Base-by-base conservation (phyloP, 1,140 invertebrate species). In the Sminthurides bifidus region DNA sequence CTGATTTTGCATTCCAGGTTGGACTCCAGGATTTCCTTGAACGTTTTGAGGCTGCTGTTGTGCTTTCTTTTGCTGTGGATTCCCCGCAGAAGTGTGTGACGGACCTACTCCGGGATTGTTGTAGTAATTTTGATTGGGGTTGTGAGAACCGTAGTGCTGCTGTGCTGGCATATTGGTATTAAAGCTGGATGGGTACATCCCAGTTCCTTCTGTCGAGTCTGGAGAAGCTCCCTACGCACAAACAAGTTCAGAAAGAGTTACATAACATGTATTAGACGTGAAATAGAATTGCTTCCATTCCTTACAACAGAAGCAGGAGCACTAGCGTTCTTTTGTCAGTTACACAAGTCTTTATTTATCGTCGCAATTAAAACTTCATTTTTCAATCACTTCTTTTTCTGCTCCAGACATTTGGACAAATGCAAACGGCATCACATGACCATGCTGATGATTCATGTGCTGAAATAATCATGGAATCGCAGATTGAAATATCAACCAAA, bases 71-170 rank as follows among this genome's bases (percentile, higher is more conserved):
- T 69, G 70, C 29, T 71, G 67, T 38, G 69, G 68, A 30, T 71
- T 60, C 72, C 71, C 50, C 70, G 70, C 46, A 71, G 73, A 54
- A 70, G 72, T 54, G 68, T 68, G 73, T 53, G 70, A 71, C 56
- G 64, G 54, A 64, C 68, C 72, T 33, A 61, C 67, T 54, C 67
- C 72, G 70, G 65, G 73, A 68, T 61, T 70, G 65, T 44, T 69
- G 38, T 70, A 70, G 24, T 72, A 73, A n/a, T 58, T 62, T 38
- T 65, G 67, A 12, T 71, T 72, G 35, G 73, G 74, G 3, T 53
- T 19, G 38, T 60, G 50, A 50, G 63, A 23, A 17, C 46, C 30
- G 44, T 58, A 61, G 17, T 67, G 66, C 35, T 66, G 67, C 21
- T 59, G 56, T 51, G 60, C 56, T 46, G 53, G 41, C 23, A 41